phyloP scores from a whole-genome alignment of 2,797 vertebrate species.

The Syndactyla subalaris region DNA sequence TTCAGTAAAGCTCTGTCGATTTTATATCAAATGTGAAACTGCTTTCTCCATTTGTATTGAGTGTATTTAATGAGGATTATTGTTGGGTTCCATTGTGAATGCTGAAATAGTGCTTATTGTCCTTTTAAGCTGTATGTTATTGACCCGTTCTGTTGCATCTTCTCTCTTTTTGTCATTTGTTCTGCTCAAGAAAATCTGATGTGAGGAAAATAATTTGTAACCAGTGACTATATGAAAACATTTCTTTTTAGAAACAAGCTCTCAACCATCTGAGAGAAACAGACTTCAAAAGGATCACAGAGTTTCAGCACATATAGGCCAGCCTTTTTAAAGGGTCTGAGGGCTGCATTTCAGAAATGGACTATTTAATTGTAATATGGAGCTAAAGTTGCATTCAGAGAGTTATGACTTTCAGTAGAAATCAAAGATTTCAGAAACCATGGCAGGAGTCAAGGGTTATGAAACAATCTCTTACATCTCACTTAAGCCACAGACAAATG shows the following conservation, averaged over 20 bases:
- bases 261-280: not conserved
- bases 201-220: constrained; percentile 1
- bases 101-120: not conserved
- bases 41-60: not conserved
- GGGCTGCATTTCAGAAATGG: not conserved
- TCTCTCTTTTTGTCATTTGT: not conserved
- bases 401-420: not conserved
- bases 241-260: not conserved
- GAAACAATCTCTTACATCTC: not conserved
- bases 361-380: not conserved
- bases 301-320: not conserved
- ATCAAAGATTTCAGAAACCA: not conserved
- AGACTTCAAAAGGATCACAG: not conserved
- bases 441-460: not conserved
- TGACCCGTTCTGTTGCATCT: not conserved
- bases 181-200: not conserved
- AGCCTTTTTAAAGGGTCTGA: not conserved
- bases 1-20: constrained; percentile 1
- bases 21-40: not conserved
- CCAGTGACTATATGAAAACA: not conserved
- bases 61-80: not conserved
- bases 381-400: not conserved
- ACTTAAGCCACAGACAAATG: not conserved
- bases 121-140: not conserved
- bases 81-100: not conserved